These are phyloP conservation scores for Ataeniobius toweri DNA, from an alignment of 2,797 vertebrate genomes.

Conservation along the genomic window DNA sequence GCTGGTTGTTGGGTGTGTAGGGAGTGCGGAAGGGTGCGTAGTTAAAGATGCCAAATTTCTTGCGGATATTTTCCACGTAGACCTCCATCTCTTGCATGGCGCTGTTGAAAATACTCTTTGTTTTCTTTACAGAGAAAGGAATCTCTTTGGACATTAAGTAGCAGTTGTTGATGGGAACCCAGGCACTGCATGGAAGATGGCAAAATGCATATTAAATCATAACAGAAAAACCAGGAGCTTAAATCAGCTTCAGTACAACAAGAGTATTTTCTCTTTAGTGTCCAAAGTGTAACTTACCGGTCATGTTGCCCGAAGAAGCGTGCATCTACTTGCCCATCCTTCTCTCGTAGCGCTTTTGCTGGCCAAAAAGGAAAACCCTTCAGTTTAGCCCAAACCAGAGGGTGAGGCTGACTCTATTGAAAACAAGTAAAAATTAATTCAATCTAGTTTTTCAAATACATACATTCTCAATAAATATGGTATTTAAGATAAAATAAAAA, in stretches of 20 bases:
- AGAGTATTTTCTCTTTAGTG: neutral
- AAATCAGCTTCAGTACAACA: neutral
- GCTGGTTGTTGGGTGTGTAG: slow-evolving; percentile 96
- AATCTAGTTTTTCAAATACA: slow-evolving; percentile 10
- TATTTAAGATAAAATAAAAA: slow-evolving; percentile 21
- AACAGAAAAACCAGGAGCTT: neutral
- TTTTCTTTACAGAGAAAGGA: slow-evolving; percentile 99
- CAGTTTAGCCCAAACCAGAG: slow-evolving; percentile 97
- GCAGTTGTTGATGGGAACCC: slow-evolving; percentile 99
- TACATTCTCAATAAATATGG: neutral
- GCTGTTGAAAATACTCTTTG: slow-evolving; percentile 99
- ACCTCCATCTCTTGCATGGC: slow-evolving; percentile 99
- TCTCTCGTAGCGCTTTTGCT: slow-evolving; percentile 96
- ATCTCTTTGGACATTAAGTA: slow-evolving; percentile 99
- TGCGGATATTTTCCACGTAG: slow-evolving; percentile 97
- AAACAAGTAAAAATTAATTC: slow-evolving; percentile 33
- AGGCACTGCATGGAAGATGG: slow-evolving; percentile 83
- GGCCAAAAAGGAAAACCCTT: slow-evolving; percentile 99
- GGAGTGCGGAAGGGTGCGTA: slow-evolving; percentile 98
- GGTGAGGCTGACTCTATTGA: slow-evolving; percentile 93
- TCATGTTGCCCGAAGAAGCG: slow-evolving; percentile 99
- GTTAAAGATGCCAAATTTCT: slow-evolving; percentile 96
- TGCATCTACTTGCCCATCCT: slow-evolving; percentile 96
- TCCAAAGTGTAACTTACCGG: slow-evolving; percentile 80
- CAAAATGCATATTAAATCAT: neutral